These are phyloP conservation scores for Philopotamus ludificatus DNA, from an alignment of 1,140 invertebrate species.

Conservation along the genomic window DNA sequence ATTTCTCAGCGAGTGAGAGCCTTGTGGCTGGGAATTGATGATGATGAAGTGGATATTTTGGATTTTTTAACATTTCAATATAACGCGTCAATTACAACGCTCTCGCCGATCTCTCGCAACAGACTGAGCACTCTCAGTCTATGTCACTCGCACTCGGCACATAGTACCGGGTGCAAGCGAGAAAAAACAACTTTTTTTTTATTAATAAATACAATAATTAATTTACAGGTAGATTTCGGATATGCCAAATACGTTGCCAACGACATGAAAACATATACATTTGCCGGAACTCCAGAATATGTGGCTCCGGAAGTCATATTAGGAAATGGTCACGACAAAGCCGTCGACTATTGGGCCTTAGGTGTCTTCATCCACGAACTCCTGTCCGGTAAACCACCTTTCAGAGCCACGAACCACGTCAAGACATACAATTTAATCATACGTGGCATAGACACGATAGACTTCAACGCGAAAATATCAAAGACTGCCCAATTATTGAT, in stretches of 20 bases:
- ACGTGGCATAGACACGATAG: conserved; percentile 87
- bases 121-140: no score
- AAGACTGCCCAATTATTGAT: conserved; percentile 81
- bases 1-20: no score
- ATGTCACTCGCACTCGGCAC: no score
- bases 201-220: background rate
- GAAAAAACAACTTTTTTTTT: no score
- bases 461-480: conserved; percentile 78
- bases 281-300: conserved; percentile 93
- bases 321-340: conserved; percentile 90
- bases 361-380: conserved; percentile 93
- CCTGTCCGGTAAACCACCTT: conserved; percentile 91
- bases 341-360: conserved; percentile 93
- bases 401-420: conserved; percentile 87
- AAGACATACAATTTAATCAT: conserved; percentile 95
- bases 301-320: conserved; percentile 92
- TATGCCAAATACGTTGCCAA: conserved; percentile 86
- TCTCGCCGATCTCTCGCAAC: no score
- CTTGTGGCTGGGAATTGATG: no score
- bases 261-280: conserved; percentile 91
- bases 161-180: no score
- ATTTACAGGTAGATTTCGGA: conserved; percentile 90
- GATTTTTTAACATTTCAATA: no score
- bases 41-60: no score
- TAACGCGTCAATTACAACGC: no score